Conservation (phyloP, 2,113 vertebrate species). For the Pholis gunnellus region DNA sequence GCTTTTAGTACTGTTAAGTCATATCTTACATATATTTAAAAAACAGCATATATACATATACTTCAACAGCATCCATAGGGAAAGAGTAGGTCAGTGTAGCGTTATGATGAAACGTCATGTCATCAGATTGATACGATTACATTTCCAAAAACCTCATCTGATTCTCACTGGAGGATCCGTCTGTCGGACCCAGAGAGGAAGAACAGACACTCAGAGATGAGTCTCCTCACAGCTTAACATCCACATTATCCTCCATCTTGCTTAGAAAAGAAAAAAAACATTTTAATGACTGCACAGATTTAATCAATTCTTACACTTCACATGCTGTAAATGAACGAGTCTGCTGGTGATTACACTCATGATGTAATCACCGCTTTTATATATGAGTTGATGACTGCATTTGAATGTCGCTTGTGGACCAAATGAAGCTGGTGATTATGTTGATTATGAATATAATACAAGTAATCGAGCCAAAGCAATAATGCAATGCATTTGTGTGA, state of each 20-base stretch:
- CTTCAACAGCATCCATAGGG: neutral
- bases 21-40: neutral
- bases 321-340: conserved; percentile 43
- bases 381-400: conserved; percentile 3
- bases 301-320: conserved; percentile 58
- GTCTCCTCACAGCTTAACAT: conserved; percentile 33
- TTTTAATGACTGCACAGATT: conserved; percentile 43
- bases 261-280: conserved; percentile 1
- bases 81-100: neutral
- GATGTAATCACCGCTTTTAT: conserved; percentile 45
- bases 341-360: conserved; percentile 46
- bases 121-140: neutral
- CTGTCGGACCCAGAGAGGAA: neutral
- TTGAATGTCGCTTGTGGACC: conserved; percentile 14
- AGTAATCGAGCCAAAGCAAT: conserved; percentile 6
- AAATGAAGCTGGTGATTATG: neutral
- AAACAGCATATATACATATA: neutral
- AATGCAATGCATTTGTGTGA: neutral
- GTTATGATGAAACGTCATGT: neutral
- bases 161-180: neutral
- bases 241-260: conserved; percentile 19
- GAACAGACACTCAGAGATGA: neutral
- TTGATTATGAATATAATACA: neutral
- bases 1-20: neutral
- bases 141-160: neutral